phyloP scores from a whole-genome alignment of 2,888 invertebrate genomes.

The Synanthedon andrenaeformis region DNA sequence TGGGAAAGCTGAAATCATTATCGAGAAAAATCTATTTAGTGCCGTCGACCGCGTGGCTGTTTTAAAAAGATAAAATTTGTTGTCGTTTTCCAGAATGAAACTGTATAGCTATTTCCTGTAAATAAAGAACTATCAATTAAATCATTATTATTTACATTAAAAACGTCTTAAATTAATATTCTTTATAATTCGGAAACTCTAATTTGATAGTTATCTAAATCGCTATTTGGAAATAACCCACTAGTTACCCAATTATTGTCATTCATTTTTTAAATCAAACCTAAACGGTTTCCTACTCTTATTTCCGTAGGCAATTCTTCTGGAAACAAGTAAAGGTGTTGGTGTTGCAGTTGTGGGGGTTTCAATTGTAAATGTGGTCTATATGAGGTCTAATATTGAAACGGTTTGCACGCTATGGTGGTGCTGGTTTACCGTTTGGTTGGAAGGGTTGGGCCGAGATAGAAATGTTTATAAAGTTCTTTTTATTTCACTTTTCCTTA shows the following conservation, averaged over 20 bases:
- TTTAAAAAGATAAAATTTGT: background rate
- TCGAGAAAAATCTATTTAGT: background rate
- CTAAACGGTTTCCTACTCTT: background rate
- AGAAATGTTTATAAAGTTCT: no score
- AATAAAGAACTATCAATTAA: background rate
- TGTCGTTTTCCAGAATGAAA: background rate
- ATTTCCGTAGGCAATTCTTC: background rate
- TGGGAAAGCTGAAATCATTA: background rate
- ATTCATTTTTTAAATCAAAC: background rate
- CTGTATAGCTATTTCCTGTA: background rate
- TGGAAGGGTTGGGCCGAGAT: no score
- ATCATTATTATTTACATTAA: background rate
- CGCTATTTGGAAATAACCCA: background rate
- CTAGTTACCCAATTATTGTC: background rate
- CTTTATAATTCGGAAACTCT: background rate
- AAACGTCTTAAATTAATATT: background rate
- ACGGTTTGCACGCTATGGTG: no score
- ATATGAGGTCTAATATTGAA: no score
- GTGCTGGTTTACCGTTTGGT: no score
- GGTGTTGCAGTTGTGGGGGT: background rate
- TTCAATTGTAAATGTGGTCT: background rate
- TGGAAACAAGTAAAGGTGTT: background rate
- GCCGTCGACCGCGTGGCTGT: background rate
- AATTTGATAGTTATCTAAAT: background rate
- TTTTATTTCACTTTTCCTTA: no score